These are phyloP conservation scores for Cactoblastis cactorum DNA, from an alignment of 2,888 invertebrate species.

Conservation along the genomic window DNA sequence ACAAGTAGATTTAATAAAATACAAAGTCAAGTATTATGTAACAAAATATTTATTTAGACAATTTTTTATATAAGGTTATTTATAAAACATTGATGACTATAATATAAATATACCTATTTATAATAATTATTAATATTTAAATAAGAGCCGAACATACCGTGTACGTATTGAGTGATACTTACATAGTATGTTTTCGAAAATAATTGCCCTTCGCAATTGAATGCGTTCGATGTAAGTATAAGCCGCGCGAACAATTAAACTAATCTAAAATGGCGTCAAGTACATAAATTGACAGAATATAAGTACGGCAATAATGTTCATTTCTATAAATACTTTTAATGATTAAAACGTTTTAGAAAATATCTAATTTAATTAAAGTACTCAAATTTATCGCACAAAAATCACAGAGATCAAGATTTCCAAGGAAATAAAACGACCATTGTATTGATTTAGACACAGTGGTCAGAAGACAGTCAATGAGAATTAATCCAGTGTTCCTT, in stretches of 20 bases:
- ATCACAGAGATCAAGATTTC: too few relatives aligned
- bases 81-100: conserved; percentile 28
- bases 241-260: conserved; percentile 1
- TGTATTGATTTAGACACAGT: too few relatives aligned
- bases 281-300: too few relatives aligned
- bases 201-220: conserved; percentile 12
- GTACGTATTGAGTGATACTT: conserved; percentile 29
- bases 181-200: conserved; percentile 25
- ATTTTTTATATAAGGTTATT: conserved; percentile 31
- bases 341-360: too few relatives aligned
- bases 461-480: too few relatives aligned
- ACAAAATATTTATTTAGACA: conserved; percentile 46
- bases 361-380: too few relatives aligned
- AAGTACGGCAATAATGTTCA: too few relatives aligned
- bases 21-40: conserved; percentile 39
- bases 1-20: conserved; percentile 18
- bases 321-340: too few relatives aligned
- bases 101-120: conserved; percentile 25
- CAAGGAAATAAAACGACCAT: too few relatives aligned
- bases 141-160: conserved; percentile 27
- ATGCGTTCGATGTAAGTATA: conserved; percentile 15
- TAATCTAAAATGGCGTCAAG: too few relatives aligned
- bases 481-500: too few relatives aligned
- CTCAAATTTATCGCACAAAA: too few relatives aligned
- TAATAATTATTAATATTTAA: conserved; percentile 11